Base-by-base conservation (phyloP, 1,140 invertebrate genomes). In the Nephotettix cincticeps region DNA sequence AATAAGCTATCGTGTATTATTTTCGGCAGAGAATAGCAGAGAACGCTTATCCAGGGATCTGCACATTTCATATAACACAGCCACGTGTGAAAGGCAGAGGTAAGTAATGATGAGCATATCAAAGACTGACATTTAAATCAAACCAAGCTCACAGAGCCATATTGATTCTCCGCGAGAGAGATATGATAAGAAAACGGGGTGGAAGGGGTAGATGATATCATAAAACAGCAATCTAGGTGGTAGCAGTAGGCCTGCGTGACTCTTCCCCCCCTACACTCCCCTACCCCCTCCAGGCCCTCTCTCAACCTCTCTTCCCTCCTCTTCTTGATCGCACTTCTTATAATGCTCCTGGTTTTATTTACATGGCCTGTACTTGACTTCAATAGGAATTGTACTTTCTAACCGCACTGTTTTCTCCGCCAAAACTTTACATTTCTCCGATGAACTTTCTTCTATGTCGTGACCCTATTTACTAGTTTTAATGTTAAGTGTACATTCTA, bases 141-240 rank as follows among this genome's bases (percentile, higher is more conserved):
- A 29, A 61, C 56, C 56, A n/a, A 29, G 56, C 56, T 54, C 47
- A 61, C 6, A 51, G 47, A 61, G 25, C 56, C 56, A 61, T 61
- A 61, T 61, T 61, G 56, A 61, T 61, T 61, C 56, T 29, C 56
- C 28, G 23, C 56, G n/a, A 61, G 56, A 61, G 56, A 61, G 56
- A 61, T 61, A 61, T 61, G 56, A 61, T 61, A 61, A 61, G 56
- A 61, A 61, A 21, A 27, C 23, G 21, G 47, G 47, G 47, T 54
- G 47, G 47, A 21, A 14, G 56, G 56, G 56, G 25, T 2, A 29
- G 27, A 61, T 61, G 56, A 61, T 61, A 29, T 61, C 56, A 61
- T 61, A 61, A 61, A 61, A 61, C 56, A 21, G 56, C 56, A 61
- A 61, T 61, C 56, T 61, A 61, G 56, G 56, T 61, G 56, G 56